Conservation (phyloP, 2,113 vertebrate species). For the Eptesicus fuscus region DNA sequence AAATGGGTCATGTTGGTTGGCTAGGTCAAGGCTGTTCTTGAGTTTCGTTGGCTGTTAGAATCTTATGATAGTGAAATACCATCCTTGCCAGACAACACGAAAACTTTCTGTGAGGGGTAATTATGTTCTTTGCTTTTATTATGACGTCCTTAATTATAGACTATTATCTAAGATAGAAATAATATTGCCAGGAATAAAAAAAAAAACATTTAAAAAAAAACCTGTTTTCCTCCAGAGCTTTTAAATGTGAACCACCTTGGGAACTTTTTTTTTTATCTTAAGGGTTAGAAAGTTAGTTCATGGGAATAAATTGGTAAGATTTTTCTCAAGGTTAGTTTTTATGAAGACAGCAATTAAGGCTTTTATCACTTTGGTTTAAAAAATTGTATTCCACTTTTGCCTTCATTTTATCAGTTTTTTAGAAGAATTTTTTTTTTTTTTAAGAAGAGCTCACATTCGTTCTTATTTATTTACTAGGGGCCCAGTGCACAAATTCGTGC, state of each 20-base stretch:
- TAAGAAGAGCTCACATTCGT: no score
- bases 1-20: slow-evolving; percentile 1
- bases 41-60: background rate
- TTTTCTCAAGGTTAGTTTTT: background rate
- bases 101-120: background rate
- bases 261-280: slow-evolving; percentile 1
- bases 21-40: background rate
- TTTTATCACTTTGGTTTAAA: background rate
- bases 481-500: no score
- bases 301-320: slow-evolving; percentile 22
- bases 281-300: slow-evolving; percentile 3
- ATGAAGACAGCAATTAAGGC: background rate
- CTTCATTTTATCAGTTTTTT: background rate
- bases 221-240: background rate
- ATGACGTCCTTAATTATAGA: background rate
- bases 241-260: background rate
- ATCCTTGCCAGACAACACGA: background rate
- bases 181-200: background rate
- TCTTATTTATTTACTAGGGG: no score
- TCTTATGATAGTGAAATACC: background rate
- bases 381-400: background rate
- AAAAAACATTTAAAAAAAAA: background rate
- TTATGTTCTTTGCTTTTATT: slow-evolving; percentile 17
- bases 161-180: background rate
- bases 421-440: background rate